These are phyloP conservation scores for Anticlea derivata DNA, from an alignment of 2,888 invertebrate genomes.

Conservation along the genomic window DNA sequence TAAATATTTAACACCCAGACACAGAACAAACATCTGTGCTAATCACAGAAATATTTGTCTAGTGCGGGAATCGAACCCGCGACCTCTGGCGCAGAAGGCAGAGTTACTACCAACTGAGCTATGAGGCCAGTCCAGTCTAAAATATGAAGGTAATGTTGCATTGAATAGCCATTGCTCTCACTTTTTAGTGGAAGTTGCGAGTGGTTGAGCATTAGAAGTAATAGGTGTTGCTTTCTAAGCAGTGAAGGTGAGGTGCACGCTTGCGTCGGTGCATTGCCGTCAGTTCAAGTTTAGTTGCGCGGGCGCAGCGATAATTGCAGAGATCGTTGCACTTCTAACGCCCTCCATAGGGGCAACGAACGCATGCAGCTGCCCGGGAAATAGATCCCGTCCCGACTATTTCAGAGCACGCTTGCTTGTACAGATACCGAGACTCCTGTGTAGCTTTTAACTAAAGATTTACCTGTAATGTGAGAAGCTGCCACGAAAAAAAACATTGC, in stretches of 20 bases:
- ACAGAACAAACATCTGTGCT: too few species aligned
- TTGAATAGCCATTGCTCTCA: constrained; percentile 60
- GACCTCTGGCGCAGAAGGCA: too few species aligned
- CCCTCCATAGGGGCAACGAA: constrained; percentile 78
- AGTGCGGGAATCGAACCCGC: too few species aligned
- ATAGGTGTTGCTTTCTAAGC: constrained; percentile 79
- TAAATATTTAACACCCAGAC: too few species aligned
- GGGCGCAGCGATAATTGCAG: constrained; percentile 68
- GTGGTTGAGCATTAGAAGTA: constrained; percentile 62
- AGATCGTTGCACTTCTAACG: constrained; percentile 82
- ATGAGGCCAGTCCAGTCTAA: too few species aligned
- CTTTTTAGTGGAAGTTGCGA: constrained; percentile 63
- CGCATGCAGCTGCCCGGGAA: constrained; percentile 81
- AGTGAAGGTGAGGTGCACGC: constrained; percentile 79
- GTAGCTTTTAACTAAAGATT: constrained; percentile 56
- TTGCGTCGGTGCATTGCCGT: constrained; percentile 58
- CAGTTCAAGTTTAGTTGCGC: constrained; percentile 79
- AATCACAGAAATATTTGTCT: too few species aligned
- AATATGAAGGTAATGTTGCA: constrained; percentile 31
- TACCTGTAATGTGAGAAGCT: constrained; percentile 68
- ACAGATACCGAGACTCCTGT: constrained; percentile 57
- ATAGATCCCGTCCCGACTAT: constrained; percentile 82
- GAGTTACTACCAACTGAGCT: too few species aligned
- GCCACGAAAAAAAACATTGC: constrained; percentile 40
- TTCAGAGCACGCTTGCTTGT: constrained; percentile 74